A percentile compares a stretch with the other conserved stretches of the same genome.
Evolutionary conservation across 2,113 vertebrate species (phyloP).

Genomic region (Glaucidium brasilianum): DNA sequence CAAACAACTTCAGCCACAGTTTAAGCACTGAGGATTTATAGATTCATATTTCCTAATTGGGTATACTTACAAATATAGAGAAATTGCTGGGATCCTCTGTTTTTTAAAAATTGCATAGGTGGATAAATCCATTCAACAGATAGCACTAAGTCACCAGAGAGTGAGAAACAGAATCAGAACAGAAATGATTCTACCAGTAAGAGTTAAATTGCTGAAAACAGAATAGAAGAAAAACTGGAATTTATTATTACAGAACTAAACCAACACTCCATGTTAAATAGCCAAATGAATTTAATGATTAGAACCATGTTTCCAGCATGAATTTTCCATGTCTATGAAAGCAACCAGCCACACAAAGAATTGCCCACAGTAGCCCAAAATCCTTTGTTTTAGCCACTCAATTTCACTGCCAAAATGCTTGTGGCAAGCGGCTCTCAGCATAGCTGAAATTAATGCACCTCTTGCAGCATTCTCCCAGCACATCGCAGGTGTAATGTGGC

Average conservation of each 20-base stretch:
- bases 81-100: neutral
- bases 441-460: neutral
- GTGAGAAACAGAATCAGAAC: neutral
- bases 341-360: neutral
- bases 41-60: neutral
- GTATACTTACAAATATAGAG: neutral
- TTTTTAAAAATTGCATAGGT: neutral
- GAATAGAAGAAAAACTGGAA: neutral
- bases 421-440: neutral
- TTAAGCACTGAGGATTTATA: neutral
- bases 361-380: neutral
- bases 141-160: neutral
- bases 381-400: neutral
- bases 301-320: neutral
- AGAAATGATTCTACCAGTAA: neutral
- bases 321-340: neutral
- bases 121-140: neutral
- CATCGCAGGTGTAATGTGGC: neutral
- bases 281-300: constrained; percentile 6
- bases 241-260: neutral
- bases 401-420: neutral
- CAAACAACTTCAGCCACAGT: neutral
- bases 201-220: neutral
- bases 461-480: neutral
- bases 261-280: neutral